Percentiles rank a stretch among this genome's conserved stretches.
These are phyloP conservation scores for Diglossa cyanea DNA, from an alignment of 2,797 vertebrate species.

Conservation along the genomic window DNA sequence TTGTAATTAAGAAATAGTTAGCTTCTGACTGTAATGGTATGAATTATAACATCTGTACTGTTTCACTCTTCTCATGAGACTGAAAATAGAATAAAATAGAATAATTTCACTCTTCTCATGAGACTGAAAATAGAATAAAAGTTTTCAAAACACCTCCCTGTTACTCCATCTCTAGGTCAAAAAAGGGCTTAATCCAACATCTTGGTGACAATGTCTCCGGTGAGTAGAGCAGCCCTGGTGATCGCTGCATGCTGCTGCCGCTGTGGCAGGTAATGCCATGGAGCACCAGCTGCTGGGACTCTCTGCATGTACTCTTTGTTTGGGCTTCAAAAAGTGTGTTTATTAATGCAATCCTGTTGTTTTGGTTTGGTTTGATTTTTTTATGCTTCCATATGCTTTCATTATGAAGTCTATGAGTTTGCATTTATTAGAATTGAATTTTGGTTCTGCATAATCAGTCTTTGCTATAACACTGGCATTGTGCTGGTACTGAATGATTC, in stretches of 20 bases:
- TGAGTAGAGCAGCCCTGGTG: background rate
- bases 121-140: background rate
- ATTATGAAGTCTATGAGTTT: background rate
- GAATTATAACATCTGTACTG: background rate
- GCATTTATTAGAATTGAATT: background rate
- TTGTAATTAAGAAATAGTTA: background rate
- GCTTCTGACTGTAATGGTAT: background rate
- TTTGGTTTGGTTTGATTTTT: background rate
- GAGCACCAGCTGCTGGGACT: background rate
- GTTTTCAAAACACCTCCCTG: background rate
- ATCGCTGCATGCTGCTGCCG: fast-evolving
- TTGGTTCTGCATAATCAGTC: background rate
- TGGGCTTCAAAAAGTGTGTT: background rate
- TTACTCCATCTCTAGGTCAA: background rate
- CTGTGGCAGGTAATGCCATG: background rate
- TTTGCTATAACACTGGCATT: background rate
- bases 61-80: background rate
- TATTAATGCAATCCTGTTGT: background rate
- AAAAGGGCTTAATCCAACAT: background rate
- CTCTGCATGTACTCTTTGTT: background rate
- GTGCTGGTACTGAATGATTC: background rate
- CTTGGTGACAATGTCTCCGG: background rate
- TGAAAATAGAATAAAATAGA: background rate
- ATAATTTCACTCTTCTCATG: background rate
- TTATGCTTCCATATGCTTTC: background rate